Conservation (phyloP, 2,797 vertebrate species). For the Galagoides demidoff region DNA sequence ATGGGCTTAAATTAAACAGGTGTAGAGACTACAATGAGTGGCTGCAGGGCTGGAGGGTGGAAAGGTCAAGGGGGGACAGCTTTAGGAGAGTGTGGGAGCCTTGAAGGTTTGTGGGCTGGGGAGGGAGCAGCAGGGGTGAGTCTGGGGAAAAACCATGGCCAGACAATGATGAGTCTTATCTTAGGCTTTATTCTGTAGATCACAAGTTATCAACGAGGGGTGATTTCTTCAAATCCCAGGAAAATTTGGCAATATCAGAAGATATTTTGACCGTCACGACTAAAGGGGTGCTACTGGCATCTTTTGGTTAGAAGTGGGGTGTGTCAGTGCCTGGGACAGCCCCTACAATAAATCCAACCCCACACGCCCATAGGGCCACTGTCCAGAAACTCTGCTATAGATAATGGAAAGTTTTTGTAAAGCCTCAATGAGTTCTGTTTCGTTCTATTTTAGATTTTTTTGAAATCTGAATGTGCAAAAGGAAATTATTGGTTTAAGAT, state of each 20-base stretch:
- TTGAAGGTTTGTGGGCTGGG: background rate
- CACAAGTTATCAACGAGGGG: background rate
- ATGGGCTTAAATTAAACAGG: background rate
- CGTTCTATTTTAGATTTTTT: conserved; percentile 7
- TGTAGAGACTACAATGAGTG: background rate
- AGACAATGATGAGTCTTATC: background rate
- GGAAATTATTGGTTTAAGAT: conserved; percentile 23
- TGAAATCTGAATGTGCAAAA: conserved; percentile 21
- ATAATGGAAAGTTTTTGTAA: background rate
- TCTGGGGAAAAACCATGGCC: too few species aligned
- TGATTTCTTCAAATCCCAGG: background rate
- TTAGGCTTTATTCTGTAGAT: background rate
- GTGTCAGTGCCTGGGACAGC: rapidly evolving
- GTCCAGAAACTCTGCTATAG: background rate
- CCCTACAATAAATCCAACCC: background rate
- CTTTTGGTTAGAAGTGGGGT: background rate
- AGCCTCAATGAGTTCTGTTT: background rate
- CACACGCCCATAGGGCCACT: rapidly evolving
- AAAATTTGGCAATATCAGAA: background rate
- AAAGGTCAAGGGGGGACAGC: background rate
- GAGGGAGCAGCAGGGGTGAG: background rate
- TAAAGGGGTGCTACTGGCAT: background rate
- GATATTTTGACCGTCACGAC: background rate
- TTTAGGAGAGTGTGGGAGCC: background rate
- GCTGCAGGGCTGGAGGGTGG: background rate